These are phyloP conservation scores for Drosophila suboccidentalis DNA, from an alignment of 2,888 invertebrate genomes.

Conservation along the genomic window DNA sequence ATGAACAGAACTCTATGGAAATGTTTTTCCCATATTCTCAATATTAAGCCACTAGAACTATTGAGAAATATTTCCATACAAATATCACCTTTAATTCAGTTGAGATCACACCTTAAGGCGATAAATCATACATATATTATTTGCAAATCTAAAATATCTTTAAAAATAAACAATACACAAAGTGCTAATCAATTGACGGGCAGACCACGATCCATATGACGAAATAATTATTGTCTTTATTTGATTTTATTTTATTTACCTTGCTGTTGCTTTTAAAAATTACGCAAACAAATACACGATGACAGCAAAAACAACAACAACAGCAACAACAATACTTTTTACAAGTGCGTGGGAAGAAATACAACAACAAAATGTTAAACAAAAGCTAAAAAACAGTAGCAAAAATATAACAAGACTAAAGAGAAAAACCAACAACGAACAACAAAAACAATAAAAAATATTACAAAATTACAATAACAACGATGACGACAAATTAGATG, in stretches of 20 bases:
- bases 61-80: background rate
- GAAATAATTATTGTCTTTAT: constrained; percentile 56
- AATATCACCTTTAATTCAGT: background rate
- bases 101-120: background rate
- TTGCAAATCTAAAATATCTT: background rate
- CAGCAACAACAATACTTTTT: constrained; percentile 24
- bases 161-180: background rate
- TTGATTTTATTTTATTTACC: constrained; percentile 33
- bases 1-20: background rate
- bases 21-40: no score
- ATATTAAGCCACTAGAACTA: no score
- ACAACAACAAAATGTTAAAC: constrained; percentile 25
- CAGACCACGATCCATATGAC: constrained; percentile 52
- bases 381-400: constrained; percentile 54
- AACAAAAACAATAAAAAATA: constrained; percentile 44
- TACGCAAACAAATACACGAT: constrained; percentile 69
- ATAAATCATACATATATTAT: background rate
- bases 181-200: constrained; percentile 43
- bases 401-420: constrained; percentile 31
- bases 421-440: constrained; percentile 33
- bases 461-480: constrained; percentile 67
- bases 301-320: constrained; percentile 34
- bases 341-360: constrained; percentile 74
- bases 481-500: constrained; percentile 75
- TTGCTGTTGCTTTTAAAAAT: constrained; percentile 49